A percentile compares a stretch with the other conserved stretches of the same genome.
phyloP scores from a whole-genome alignment of 1,140 invertebrate species.

The Lordiphosa mommai region DNA sequence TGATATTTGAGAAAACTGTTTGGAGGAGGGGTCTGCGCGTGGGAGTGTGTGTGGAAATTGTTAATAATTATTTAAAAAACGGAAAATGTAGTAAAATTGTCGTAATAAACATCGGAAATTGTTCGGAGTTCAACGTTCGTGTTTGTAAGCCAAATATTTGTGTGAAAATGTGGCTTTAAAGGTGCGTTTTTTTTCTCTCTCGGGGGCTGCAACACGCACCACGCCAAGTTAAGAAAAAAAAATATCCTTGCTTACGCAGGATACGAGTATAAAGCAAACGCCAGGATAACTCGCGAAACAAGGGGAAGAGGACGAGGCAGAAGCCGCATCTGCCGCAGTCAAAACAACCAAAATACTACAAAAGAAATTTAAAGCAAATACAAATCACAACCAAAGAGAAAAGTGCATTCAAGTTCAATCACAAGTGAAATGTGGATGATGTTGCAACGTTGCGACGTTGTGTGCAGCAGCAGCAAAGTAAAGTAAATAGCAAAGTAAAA shows the following conservation, averaged over 20 bases:
- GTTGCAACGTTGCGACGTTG: slow-evolving; percentile 45
- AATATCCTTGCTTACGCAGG: slow-evolving; percentile 65
- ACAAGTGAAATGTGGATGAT: slow-evolving; percentile 63
- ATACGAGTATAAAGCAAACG: slow-evolving; percentile 57
- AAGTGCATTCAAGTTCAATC: slow-evolving; percentile 48
- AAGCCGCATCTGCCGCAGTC: slow-evolving; percentile 34
- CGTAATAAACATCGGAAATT: background rate
- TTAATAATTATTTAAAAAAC: background rate
- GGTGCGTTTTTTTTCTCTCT: background rate
- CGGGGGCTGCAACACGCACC: slow-evolving; percentile 1
- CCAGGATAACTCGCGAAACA: slow-evolving; percentile 32
- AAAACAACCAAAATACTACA: slow-evolving; percentile 29
- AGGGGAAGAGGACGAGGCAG: slow-evolving; percentile 1
- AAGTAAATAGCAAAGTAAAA: slow-evolving; percentile 27
- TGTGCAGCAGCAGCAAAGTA: slow-evolving; percentile 17
- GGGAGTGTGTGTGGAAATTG: background rate
- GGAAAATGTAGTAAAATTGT: slow-evolving; percentile 18
- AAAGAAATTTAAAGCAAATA: slow-evolving; percentile 27
- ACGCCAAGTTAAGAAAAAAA: slow-evolving; percentile 4
- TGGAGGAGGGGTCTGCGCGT: slow-evolving; percentile 2
- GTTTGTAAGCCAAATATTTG: background rate
- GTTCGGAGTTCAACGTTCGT: background rate
- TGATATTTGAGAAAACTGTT: background rate
- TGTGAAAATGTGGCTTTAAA: background rate
- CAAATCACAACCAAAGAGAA: slow-evolving; percentile 8